Base-by-base conservation (phyloP, 2,888 invertebrate genomes). In the Branchipolynoe longqiensis region DNA sequence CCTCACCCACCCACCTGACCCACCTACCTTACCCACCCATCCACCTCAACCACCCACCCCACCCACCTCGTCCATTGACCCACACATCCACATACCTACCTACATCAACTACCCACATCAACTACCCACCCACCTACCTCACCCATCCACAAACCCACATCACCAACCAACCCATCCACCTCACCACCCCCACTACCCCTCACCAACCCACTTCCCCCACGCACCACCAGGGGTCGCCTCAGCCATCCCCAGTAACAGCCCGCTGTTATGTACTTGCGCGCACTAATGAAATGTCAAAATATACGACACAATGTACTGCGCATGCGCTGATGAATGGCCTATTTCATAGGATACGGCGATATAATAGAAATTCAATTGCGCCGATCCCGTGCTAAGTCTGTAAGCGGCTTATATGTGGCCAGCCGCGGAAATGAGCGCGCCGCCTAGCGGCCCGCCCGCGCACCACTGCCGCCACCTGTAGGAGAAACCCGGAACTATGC, bases 331-430 rank as follows among this genome's bases (percentile, higher is more conserved):
- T 82, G 82, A 82, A 82, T 82, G 82, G 82, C 58, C 56, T 82
- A 58, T 82, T 82, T 54, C 56, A 58, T 58, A 58, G 82, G 56
- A 82, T 82, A 82, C 82, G 58, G 82, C 82, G 58, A 54, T 82
- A 82, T 82, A 82, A 82, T 82, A 82, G 82, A 82, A 82, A 82
- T 82, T 82, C 82, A 82, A 82, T 82, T 82, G 82, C 82, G 25
- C 31, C 56, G 58, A 82, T 82, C 82, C 58, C 14, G 12, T 12
- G 58, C 56, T 82, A 58, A 82, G 82, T 58, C 82, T 56, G 82
- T 82, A 82, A 82, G 41, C 82, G 25, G 56, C 82, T 82, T 82
- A 82, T 58, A 58, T 2, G 22, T 18, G 82, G 2, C 31, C 36
- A 54, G 58, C 56, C 25, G 48, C 31, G 82, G 82, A 82, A 82